Percentiles rank a stretch among this genome's conserved stretches.
phyloP scores from a whole-genome alignment of 1,140 invertebrate species.

The Samia ricini region DNA sequence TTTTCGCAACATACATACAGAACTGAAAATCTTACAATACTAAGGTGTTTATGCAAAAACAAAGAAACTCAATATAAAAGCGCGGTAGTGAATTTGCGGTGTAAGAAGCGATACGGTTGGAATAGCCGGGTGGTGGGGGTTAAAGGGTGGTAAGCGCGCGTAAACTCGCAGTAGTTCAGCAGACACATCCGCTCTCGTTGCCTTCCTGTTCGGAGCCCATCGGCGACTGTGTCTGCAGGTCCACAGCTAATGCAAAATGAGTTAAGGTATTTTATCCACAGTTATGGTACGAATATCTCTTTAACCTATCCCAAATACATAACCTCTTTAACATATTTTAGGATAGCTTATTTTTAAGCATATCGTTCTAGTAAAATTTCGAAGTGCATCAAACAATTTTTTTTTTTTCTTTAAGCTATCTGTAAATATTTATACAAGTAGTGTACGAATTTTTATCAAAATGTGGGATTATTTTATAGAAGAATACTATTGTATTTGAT shows the following conservation, averaged over 20 bases:
- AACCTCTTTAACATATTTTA: no score
- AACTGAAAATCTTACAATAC: no score
- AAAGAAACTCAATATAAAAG: not conserved
- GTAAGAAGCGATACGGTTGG: not conserved
- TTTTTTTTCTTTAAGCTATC: no score
- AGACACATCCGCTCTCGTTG: conserved; percentile 88
- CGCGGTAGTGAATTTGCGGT: not conserved
- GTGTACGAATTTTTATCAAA: no score
- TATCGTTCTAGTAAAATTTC: no score
- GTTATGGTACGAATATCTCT: not conserved
- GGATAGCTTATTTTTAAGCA: no score
- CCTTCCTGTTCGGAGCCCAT: conserved; percentile 86
- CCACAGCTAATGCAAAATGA: conserved; percentile 80
- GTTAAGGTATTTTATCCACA: conserved; percentile 43
- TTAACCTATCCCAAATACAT: not conserved
- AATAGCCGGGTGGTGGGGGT: conserved; percentile 15
- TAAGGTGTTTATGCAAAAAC: no score
- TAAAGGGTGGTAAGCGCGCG: conserved; percentile 15
- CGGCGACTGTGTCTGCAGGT: conserved; percentile 86
- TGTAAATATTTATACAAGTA: no score
- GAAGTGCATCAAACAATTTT: no score
- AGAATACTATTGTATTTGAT: no score
- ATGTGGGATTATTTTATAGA: no score
- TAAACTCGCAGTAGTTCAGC: conserved; percentile 74
- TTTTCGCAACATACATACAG: no score